Base-by-base conservation (phyloP, 1,140 invertebrate species). In the Lepidurus packardi region DNA sequence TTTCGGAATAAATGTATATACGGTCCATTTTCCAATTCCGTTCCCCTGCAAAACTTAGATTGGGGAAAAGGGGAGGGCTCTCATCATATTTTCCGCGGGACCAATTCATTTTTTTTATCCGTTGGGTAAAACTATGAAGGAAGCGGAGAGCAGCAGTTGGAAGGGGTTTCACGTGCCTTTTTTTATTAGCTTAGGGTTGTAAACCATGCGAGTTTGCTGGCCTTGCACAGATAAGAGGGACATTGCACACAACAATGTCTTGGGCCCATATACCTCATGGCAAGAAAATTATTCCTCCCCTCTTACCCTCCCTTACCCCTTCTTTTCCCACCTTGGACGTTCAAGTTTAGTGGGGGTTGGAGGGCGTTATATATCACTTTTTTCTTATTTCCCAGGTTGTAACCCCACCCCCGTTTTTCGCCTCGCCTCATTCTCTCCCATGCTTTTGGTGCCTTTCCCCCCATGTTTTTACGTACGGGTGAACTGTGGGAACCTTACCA, bases 131-230 rank as follows among this genome's bases (percentile, higher is more conserved):
- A 65, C 53, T 65, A 65, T 65, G 53, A 65, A 65, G 53, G 53
- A 65, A 65, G 53, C 53, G 16, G 16, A 9, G 53, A 65, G 21
- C 53, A 65, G 53, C 53, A 13, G 53, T 65, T 65, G 53, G 16
- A 16, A 65, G 53, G 53, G 53, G 53, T 65, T 34, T 65, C 53
- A 16, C 53, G 53, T 65, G 53, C 53, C 53, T 65, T 65, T 65
- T 65, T 65, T 65, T 65, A 65, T 65, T 65, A 65, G 53, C 53
- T 65, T 65, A 65, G 13, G 53, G 53, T 65, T 65, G 21, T 65
- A 65, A 65, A 65, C 53, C 53, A 65, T 65, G 53, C n/a, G 53
- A 65, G 53, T 65, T 65, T 65, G 53, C 53, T 65, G 53, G 53
- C 53, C 53, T 65, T 65, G 53, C 53, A 65, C 53, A 65, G 53